phyloP scores from a whole-genome alignment of 2,113 vertebrate species.

The Oreochromis niloticus region DNA sequence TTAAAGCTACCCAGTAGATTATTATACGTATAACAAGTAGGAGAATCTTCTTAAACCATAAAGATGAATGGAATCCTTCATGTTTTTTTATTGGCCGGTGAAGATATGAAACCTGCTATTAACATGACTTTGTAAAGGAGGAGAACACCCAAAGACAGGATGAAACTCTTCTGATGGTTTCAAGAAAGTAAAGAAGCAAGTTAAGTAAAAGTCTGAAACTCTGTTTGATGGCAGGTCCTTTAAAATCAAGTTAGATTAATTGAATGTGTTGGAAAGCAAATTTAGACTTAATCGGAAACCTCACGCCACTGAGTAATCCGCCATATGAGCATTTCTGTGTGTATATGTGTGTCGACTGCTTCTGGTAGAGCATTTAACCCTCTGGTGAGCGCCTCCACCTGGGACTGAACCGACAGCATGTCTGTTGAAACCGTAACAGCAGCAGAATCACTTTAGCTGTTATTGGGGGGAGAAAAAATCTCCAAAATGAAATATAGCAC shows the following conservation, averaged over 20 bases:
- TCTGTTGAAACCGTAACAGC: constrained; percentile 31
- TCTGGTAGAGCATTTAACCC: constrained; percentile 63
- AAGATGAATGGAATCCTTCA: neutral
- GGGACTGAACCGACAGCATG: constrained; percentile 14
- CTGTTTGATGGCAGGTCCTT: neutral
- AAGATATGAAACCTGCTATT: neutral
- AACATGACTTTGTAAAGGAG: neutral
- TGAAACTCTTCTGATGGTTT: neutral
- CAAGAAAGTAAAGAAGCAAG: neutral
- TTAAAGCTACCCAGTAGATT: neutral
- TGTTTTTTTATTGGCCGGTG: neutral
- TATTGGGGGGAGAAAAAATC: neutral
- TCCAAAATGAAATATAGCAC: constrained; percentile 22
- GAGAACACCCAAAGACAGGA: neutral
- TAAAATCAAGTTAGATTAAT: constrained; percentile 55
- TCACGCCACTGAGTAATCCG: neutral
- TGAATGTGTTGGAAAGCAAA: constrained; percentile 60
- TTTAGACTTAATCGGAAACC: constrained; percentile 56
- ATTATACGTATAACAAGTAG: neutral
- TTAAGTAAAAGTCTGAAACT: constrained; percentile 12
- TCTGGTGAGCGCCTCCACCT: constrained; percentile 31
- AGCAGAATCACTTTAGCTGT: constrained; percentile 51
- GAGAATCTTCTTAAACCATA: neutral
- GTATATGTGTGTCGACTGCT: neutral
- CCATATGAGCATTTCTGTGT: neutral